A percentile compares a stretch with the other conserved stretches of the same genome.
These are phyloP conservation scores for Ophion slaviceki DNA, from an alignment of 2,888 invertebrate genomes.

Conservation along the genomic window DNA sequence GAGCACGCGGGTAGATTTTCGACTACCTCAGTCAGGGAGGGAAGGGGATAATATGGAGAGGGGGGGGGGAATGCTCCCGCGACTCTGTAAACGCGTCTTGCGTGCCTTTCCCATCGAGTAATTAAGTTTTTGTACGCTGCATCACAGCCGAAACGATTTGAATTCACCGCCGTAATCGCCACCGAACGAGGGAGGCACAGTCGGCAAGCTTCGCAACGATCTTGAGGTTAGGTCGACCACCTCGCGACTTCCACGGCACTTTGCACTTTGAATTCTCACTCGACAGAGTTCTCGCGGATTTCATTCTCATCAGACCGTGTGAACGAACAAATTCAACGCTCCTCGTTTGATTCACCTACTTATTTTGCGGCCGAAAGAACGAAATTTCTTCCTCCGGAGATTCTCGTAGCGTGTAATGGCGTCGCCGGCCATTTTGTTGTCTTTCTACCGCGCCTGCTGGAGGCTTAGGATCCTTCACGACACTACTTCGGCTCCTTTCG, in stretches of 20 bases:
- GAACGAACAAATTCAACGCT: not conserved
- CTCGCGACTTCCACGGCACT: not conserved
- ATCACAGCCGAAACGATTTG: not conserved
- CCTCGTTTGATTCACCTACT: not conserved
- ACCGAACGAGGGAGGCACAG: not conserved
- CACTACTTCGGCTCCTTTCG: not conserved
- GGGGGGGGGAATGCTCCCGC: not conserved
- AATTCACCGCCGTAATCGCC: not conserved
- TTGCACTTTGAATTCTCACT: not conserved
- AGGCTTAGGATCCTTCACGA: not conserved
- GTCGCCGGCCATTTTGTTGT: conserved; percentile 8
- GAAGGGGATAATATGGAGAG: conserved; percentile 37
- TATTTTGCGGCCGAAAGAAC: not conserved
- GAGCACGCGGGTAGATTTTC: conserved; percentile 49
- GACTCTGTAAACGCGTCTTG: not conserved
- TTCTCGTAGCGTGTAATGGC: not conserved
- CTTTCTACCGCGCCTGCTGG: not conserved
- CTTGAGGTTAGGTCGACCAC: not conserved
- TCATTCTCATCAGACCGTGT: not conserved
- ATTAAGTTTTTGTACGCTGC: conserved; percentile 1
- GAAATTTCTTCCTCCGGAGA: not conserved
- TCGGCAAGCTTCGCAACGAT: not conserved
- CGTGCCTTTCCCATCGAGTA: conserved; percentile 27
- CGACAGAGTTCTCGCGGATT: not conserved
- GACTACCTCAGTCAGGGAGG: conserved; percentile 29